Conservation (phyloP, 2,888 invertebrate genomes). For the Eumerus sabulonum region DNA sequence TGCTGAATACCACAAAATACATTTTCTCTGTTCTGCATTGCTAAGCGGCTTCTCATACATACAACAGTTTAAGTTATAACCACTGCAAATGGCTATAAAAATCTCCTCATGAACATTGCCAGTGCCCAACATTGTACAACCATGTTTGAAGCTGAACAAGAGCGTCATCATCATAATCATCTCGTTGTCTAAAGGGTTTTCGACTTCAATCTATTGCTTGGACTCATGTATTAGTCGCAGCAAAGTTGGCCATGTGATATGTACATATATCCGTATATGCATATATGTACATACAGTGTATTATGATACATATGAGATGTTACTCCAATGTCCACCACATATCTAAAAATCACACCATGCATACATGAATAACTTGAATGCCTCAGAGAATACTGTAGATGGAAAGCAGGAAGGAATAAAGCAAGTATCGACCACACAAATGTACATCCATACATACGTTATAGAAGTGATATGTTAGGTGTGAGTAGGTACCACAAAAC, state of each 20-base stretch:
- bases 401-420: not conserved
- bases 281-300: constrained; percentile 49
- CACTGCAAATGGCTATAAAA: constrained; percentile 24
- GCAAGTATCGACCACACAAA: not conserved
- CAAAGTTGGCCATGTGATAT: not conserved
- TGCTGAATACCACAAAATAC: constrained; percentile 37
- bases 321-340: constrained; percentile 61
- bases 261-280: constrained; percentile 52
- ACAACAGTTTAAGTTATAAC: constrained; percentile 27
- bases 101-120: constrained; percentile 17
- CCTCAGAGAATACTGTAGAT: constrained; percentile 1
- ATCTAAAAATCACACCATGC: constrained; percentile 59
- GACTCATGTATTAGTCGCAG: constrained; percentile 29
- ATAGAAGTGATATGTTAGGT: constrained; percentile 58
- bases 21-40: constrained; percentile 41
- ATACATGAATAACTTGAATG: constrained; percentile 48
- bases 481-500: not conserved
- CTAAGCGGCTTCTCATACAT: constrained; percentile 21
- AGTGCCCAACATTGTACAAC: constrained; percentile 21
- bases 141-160: constrained; percentile 51
- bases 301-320: too few species aligned
- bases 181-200: constrained; percentile 24
- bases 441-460: constrained; percentile 13
- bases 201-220: constrained; percentile 40
- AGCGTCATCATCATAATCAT: constrained; percentile 45